Conservation (phyloP, 2,797 vertebrate species). For the Spatula clypeata region DNA sequence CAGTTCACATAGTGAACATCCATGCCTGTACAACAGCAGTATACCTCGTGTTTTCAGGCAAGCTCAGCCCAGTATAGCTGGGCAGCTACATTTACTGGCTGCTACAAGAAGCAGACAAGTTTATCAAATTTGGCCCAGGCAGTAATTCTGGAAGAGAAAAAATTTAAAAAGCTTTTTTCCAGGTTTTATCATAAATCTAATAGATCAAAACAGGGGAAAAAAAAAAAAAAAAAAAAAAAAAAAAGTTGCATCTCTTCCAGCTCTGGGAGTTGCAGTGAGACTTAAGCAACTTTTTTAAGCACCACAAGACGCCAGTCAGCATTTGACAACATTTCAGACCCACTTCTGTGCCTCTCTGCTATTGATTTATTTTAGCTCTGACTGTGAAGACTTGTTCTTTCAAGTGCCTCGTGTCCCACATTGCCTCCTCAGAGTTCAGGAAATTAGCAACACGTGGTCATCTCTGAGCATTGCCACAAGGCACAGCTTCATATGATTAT, state of each 20-base stretch:
- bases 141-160: not conserved
- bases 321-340: constrained; percentile 5
- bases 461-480: not conserved
- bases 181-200: not conserved
- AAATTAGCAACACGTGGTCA: not conserved
- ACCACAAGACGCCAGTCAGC: not conserved
- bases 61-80: not conserved
- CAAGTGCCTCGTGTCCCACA: not conserved
- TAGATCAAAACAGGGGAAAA: not conserved
- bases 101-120: not conserved
- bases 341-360: not conserved
- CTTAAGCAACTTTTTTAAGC: not conserved
- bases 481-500: not conserved
- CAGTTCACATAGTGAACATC: not conserved
- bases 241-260: not conserved
- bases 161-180: not conserved
- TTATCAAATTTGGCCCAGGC: not conserved
- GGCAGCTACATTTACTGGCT: not conserved
- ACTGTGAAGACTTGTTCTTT: not conserved
- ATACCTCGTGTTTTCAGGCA: not conserved
- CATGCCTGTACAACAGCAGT: not conserved
- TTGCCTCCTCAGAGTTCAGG: not conserved
- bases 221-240: not conserved
- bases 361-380: not conserved
- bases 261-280: not conserved